Evolutionary conservation across 2,113 vertebrate genomes (phyloP).

Genomic region (Chlorocebus sabaeus): DNA sequence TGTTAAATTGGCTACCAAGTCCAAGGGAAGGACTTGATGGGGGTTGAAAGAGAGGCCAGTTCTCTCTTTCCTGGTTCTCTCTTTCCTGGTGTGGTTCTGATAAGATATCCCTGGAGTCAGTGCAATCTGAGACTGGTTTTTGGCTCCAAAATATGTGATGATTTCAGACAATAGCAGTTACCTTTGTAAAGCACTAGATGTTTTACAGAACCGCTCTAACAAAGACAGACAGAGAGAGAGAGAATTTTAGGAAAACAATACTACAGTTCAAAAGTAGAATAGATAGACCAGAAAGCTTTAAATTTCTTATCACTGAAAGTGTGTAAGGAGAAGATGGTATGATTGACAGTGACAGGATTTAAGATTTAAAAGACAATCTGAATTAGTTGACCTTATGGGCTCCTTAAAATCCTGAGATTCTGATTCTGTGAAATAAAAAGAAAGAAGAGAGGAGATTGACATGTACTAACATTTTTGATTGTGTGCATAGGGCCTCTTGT

Average conservation of each 20-base stretch:
- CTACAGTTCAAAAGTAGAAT: background rate
- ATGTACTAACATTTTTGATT: background rate
- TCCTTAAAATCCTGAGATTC: background rate
- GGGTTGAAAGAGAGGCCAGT: background rate
- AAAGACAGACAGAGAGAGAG: too few species aligned
- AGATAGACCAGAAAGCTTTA: background rate
- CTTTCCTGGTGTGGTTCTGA: background rate
- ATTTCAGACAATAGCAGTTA: background rate
- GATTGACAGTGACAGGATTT: background rate
- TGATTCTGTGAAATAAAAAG: background rate
- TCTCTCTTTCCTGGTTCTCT: background rate
- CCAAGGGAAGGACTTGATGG: background rate
- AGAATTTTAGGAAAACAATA: background rate
- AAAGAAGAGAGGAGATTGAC: background rate
- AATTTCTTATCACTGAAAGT: background rate
- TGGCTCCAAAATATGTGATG: background rate
- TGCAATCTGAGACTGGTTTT: background rate
- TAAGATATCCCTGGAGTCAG: background rate
- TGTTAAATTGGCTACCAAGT: background rate
- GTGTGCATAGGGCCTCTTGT: background rate
- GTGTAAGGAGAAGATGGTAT: background rate
- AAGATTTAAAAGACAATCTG: background rate
- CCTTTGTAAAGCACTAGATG: background rate
- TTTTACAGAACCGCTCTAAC: background rate
- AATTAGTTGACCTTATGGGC: background rate